A percentile compares a stretch with the other conserved stretches of the same genome.
phyloP scores from a whole-genome alignment of 1,140 invertebrate genomes.

The Pomacea maculata region DNA sequence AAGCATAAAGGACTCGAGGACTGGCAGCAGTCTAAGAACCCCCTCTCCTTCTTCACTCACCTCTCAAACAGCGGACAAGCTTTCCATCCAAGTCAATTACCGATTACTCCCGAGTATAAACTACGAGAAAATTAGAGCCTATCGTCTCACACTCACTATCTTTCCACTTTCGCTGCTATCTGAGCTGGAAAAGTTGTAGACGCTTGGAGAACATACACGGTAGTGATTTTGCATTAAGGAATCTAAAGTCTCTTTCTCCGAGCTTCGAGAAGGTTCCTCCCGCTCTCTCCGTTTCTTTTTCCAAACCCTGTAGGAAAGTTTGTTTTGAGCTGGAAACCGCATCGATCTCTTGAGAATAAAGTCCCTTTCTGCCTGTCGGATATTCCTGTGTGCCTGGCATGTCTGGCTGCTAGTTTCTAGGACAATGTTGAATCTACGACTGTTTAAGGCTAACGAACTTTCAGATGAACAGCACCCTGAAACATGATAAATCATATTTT shows the following conservation, averaged over 20 bases:
- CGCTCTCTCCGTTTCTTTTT: background rate
- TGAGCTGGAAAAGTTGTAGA: background rate
- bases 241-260: background rate
- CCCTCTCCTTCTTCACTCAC: too few relatives aligned
- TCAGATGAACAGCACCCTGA: background rate
- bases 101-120: too few relatives aligned
- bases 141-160: background rate
- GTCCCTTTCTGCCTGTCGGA: conserved; percentile 43
- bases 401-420: conserved; percentile 50
- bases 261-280: background rate
- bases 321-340: background rate
- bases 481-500: background rate
- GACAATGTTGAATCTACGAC: conserved; percentile 51
- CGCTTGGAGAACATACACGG: background rate
- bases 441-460: conserved; percentile 38
- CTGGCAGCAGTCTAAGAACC: too few relatives aligned
- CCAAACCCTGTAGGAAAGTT: background rate
- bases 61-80: too few relatives aligned
- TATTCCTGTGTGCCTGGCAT: conserved; percentile 39
- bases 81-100: too few relatives aligned
- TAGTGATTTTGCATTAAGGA: background rate
- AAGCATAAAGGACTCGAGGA: too few relatives aligned
- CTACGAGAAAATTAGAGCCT: too few relatives aligned
- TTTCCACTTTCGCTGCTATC: background rate
- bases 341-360: conserved; percentile 22